A percentile compares a stretch with the other conserved stretches of the same genome.
Conservation (phyloP, 1,140 invertebrate species). For the Hyphantria cunea region DNA sequence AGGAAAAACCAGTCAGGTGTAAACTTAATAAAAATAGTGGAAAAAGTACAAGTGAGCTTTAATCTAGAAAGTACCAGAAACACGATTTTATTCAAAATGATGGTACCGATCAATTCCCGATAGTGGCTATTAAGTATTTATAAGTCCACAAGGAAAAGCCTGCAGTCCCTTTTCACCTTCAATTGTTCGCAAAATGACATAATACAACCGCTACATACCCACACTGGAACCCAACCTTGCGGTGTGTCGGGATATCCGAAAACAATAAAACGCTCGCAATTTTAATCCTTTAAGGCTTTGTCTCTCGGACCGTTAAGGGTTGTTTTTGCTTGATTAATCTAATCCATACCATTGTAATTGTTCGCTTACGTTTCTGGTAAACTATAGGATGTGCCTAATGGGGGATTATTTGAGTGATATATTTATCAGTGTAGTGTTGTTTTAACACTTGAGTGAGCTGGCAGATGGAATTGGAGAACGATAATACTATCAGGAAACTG, state of each 20-base stretch:
- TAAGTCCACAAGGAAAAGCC: too few species aligned
- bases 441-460: slow-evolving; percentile 14
- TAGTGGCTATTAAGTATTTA: too few species aligned
- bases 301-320: slow-evolving; percentile 51
- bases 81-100: too few species aligned
- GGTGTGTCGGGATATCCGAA: slow-evolving; percentile 53
- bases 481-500: not conserved
- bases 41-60: too few species aligned
- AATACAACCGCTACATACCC: slow-evolving; percentile 7
- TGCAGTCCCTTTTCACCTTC: not conserved
- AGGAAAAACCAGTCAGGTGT: too few species aligned
- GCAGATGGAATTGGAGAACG: slow-evolving; percentile 9
- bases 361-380: slow-evolving; percentile 38
- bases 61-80: too few species aligned
- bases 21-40: too few species aligned
- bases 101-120: too few species aligned
- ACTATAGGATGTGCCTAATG: slow-evolving; percentile 2
- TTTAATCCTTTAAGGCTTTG: slow-evolving; percentile 61
- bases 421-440: slow-evolving; percentile 11
- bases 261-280: slow-evolving; percentile 64
- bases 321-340: slow-evolving; percentile 69
- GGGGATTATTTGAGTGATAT: slow-evolving; percentile 14
- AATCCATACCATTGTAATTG: slow-evolving; percentile 60
- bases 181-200: slow-evolving; percentile 5
- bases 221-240: slow-evolving; percentile 9